Evolutionary conservation across 1,140 invertebrate genomes (phyloP), one percentile per base, ranked within the genome.

Genomic region (Diabrotica undecimpunctata): DNA sequence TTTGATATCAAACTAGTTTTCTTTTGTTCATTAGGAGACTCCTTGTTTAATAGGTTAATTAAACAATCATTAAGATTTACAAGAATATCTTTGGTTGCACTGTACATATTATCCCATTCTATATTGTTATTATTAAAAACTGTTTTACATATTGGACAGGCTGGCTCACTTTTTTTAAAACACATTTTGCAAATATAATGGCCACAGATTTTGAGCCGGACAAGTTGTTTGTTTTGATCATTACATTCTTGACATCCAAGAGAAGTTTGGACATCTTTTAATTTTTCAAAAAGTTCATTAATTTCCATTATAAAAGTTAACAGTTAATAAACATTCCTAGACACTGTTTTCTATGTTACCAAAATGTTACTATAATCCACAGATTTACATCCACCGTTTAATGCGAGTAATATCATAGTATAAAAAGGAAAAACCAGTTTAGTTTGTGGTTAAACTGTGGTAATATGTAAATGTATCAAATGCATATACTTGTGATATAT

Each of bases 181-280:
- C 69, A 70, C 13, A 25, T 13, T 9, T 35, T 25, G 39, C 69
- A 70, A 62, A 70, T 68, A 54, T 70, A 70, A 55, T 70, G 69
- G 25, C 69, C 69, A 66, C 69, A 70, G 0, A 54, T 52, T 54
- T 64, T 68, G 25, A 70, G 54, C 25, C 64, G 50, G 7, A 67
- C 63, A 0, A 66, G 66, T 10, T 64, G 37, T 41, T 58, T 41
- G 51, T 55, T 66, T 7, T 66, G 62, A 38, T 61, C 14, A 5
- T 51, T 41, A 58, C 69, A 70, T 12, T 66, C 61, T n/a, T 66
- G 25, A 37, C 36, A 11, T 14, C 14, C 9, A 46, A 46, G 58
- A 13, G 46, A 39, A 46, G 13, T 60, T 60, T 50, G 10, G 0
- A 60, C 37, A 50, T 58, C 36, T 14, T 13, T 58, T 3, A 38